Percentiles rank a stretch among this genome's conserved stretches.
Evolutionary conservation across 2,888 invertebrate genomes (phyloP).

Genomic region (Eupithecia subumbrata): DNA sequence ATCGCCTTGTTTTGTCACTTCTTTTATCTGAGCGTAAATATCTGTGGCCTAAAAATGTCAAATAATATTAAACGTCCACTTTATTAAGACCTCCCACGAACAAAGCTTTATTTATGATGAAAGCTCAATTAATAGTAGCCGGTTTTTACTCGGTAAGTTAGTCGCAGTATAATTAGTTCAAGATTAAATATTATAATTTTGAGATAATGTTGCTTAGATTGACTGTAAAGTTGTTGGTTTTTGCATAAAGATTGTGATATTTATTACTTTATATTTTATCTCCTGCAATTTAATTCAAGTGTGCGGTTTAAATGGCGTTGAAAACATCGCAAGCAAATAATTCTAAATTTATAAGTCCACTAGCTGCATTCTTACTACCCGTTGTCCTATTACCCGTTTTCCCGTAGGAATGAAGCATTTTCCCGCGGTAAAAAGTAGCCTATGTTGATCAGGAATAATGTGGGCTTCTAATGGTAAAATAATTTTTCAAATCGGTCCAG

Average conservation of each 20-base stretch:
- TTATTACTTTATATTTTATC: not conserved
- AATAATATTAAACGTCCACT: conserved; percentile 45
- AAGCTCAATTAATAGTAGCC: conserved; percentile 41
- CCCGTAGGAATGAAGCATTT: too few species aligned
- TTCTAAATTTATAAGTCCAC: too few species aligned
- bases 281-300: not conserved
- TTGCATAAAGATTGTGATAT: conserved; percentile 32
- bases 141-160: conserved; percentile 25
- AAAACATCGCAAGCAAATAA: not conserved
- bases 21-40: conserved; percentile 46
- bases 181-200: conserved; percentile 30
- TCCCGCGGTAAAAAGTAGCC: too few species aligned
- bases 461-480: too few species aligned
- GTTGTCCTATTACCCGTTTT: too few species aligned
- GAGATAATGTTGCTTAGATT: conserved; percentile 21
- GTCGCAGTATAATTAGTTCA: conserved; percentile 32
- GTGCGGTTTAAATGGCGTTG: not conserved
- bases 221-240: conserved; percentile 27
- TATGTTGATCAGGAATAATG: too few species aligned
- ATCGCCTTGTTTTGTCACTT: conserved; percentile 53
- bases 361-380: too few species aligned
- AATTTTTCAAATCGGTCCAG: too few species aligned
- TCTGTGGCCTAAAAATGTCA: conserved; percentile 55
- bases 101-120: conserved; percentile 39
- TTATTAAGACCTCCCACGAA: conserved; percentile 42